phyloP scores from a whole-genome alignment of 2,888 invertebrate genomes.

The Cantharis nigra region DNA sequence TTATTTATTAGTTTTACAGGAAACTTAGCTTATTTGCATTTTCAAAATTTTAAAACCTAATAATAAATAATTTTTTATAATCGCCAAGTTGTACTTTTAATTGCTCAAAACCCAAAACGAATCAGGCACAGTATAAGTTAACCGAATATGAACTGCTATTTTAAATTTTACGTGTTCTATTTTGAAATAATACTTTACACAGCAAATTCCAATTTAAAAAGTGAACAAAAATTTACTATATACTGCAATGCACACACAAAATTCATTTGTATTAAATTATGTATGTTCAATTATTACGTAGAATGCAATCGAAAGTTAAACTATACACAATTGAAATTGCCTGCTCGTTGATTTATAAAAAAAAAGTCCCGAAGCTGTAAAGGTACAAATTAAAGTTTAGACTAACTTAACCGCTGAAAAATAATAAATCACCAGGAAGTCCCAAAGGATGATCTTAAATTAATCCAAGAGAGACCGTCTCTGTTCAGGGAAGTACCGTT shows the following conservation, averaged over 20 bases:
- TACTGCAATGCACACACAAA: background rate
- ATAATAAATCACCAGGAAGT: too few relatives aligned
- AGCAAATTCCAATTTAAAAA: background rate
- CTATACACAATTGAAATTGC: background rate
- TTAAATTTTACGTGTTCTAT: background rate
- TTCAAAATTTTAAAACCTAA: background rate
- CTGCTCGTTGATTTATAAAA: too few relatives aligned
- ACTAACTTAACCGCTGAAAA: too few relatives aligned
- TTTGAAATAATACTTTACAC: background rate
- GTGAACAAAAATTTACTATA: background rate
- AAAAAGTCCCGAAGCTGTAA: too few relatives aligned
- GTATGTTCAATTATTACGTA: background rate
- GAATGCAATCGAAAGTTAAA: background rate
- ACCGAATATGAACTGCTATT: conserved; percentile 13
- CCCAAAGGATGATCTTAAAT: too few relatives aligned
- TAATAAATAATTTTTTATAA: background rate
- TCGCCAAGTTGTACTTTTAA: background rate
- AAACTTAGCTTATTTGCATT: background rate
- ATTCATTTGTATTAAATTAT: background rate
- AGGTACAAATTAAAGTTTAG: too few relatives aligned
- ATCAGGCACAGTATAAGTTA: conserved; percentile 25
- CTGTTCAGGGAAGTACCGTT: too few relatives aligned
- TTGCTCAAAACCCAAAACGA: background rate
- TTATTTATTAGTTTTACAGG: background rate
- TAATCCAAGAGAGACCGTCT: too few relatives aligned